A percentile compares a stretch with the other conserved stretches of the same genome.
These are phyloP conservation scores for Platyscapa corneri DNA, from an alignment of 1,140 invertebrate species.

Conservation along the genomic window DNA sequence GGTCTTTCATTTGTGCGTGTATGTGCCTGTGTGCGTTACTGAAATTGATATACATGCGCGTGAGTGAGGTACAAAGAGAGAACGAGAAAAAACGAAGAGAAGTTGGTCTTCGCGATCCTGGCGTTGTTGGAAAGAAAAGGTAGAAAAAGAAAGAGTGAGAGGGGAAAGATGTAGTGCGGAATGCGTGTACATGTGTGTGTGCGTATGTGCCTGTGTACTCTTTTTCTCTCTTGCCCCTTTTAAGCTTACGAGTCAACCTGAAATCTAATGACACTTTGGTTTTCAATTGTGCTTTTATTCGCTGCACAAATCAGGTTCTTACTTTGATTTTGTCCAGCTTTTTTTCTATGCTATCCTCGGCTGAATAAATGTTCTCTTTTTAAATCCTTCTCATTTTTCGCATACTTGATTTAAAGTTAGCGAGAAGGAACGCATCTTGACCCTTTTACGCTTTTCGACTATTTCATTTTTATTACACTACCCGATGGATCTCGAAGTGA, in stretches of 20 bases:
- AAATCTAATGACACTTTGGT: slow-evolving; percentile 15
- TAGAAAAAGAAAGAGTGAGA: neutral
- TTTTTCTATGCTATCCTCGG: neutral
- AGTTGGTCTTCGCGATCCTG: slow-evolving; percentile 30
- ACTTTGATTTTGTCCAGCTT: neutral
- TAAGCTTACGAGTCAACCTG: slow-evolving; percentile 7
- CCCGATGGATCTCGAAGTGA: neutral
- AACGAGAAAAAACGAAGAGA: neutral
- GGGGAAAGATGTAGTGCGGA: slow-evolving; percentile 11
- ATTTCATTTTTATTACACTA: slow-evolving; percentile 23
- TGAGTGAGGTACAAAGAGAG: neutral
- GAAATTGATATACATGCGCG: neutral
- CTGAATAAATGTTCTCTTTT: neutral
- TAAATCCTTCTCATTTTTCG: neutral
- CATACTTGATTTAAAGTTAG: slow-evolving; percentile 10
- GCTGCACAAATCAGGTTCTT: neutral
- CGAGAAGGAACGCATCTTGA: slow-evolving; percentile 20
- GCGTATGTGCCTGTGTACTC: neutral
- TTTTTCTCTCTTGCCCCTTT: slow-evolving; percentile 47
- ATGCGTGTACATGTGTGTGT: slow-evolving; percentile 36
- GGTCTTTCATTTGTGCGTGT: neutral
- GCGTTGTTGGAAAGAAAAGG: neutral
- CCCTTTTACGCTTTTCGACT: slow-evolving; percentile 15
- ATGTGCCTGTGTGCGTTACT: neutral
- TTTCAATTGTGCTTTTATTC: slow-evolving; percentile 5